Evolutionary conservation across 2,888 invertebrate species (phyloP).

Genomic region (Thelaira solivaga): DNA sequence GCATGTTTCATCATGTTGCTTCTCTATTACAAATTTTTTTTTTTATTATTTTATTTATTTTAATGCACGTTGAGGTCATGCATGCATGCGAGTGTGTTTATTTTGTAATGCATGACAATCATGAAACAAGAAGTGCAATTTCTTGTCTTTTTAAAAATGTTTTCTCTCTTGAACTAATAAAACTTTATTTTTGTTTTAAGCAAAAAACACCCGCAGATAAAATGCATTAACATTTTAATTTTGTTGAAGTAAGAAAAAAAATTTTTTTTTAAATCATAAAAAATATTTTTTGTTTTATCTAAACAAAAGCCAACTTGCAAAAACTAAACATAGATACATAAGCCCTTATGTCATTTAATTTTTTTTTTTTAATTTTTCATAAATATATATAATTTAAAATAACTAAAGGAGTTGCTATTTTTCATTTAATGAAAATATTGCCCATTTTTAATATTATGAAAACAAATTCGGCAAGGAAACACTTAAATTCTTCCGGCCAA

Average conservation of each 20-base stretch:
- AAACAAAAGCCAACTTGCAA: no score
- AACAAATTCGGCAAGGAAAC: no score
- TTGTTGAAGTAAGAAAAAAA: background rate
- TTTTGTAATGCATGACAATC: slow-evolving; percentile 47
- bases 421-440: no score
- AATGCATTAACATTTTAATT: slow-evolving; percentile 42
- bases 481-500: no score
- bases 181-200: slow-evolving; percentile 13
- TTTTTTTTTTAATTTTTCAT: no score
- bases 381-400: no score
- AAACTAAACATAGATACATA: no score
- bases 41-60: slow-evolving; percentile 30
- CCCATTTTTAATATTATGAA: no score
- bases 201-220: slow-evolving; percentile 39
- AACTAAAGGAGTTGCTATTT: no score
- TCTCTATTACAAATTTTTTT: no score
- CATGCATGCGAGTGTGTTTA: slow-evolving; percentile 23
- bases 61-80: slow-evolving; percentile 49
- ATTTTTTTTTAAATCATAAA: no score
- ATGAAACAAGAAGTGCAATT: slow-evolving; percentile 49
- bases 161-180: background rate
- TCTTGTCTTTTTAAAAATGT: slow-evolving; percentile 44
- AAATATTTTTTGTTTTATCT: background rate
- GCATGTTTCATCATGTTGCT: slow-evolving; percentile 19
- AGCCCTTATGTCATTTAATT: no score